Base-by-base conservation (phyloP, 2,797 vertebrate genomes). In the Phataginus tricuspis region DNA sequence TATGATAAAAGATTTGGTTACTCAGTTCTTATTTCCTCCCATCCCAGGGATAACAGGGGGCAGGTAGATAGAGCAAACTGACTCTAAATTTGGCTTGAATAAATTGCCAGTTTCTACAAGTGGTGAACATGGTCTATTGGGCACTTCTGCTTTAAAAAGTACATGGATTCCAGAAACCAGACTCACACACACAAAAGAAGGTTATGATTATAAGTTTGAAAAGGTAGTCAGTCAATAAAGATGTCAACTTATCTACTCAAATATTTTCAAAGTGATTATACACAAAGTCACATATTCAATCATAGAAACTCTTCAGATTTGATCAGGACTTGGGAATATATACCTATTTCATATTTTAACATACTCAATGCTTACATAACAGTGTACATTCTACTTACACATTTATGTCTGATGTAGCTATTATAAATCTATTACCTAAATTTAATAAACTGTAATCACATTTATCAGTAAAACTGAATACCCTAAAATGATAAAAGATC, bases 401-500 rank as follows among this genome's bases (percentile, higher is more conserved):
- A 1, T 89, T 75, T 86, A 64, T 74, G 80, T 15, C 37, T 75
- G 37, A 80, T 82, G 16, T 18, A 92, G 45, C 19, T 55, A 78
- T 45, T 45, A 45, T 45, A 45, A 45, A 45, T 45, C 45, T 45
- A 45, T 45, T 45, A 45, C 10, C 77, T 87, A 92, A 94, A 92
- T 84, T 55, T 63, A 86, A 87, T 68, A 87, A 92, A 82, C 2
- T 79, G n/a, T 78, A 91, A 75, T 55, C 27, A 71, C 1, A 2
- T 63, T 82, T 82, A 18, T 91, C 11, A 66, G 23, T 78, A 83
- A 96, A 88, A 83, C 4, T 72, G 31, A 78, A 71, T 86, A 91
- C 79, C 74, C 55, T 49, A 83, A 92, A 90, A 90, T 49, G 15
- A 86, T 14, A 86, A 59, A 18, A 94, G 39, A 74, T 69, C 9